Evolutionary conservation across 2,797 vertebrate genomes (phyloP).

Genomic region (Babyrousa celebensis): DNA sequence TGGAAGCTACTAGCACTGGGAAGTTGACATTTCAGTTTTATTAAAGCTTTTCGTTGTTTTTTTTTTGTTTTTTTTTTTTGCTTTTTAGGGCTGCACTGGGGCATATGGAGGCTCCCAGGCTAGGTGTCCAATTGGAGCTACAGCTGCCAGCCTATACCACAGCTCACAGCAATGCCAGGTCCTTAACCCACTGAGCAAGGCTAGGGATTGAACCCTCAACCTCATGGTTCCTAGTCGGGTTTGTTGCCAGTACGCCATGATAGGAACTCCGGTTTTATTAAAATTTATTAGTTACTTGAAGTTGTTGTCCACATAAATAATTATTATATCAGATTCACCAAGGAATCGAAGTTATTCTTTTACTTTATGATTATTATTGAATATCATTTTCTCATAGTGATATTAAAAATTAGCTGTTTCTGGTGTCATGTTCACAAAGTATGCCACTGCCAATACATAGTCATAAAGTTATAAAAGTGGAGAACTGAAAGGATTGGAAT

Average conservation of each 20-base stretch:
- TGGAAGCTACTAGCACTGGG: neutral
- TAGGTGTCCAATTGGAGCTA: no score
- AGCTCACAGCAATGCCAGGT: no score
- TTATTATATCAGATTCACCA: slow-evolving; percentile 28
- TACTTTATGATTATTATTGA: neutral
- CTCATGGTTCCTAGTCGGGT: no score
- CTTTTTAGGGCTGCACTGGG: no score
- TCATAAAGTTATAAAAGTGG: neutral
- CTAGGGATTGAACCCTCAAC: no score
- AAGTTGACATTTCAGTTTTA: slow-evolving; percentile 17
- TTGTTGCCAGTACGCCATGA: no score
- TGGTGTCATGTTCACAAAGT: neutral
- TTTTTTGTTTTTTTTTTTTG: no score
- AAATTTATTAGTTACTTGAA: slow-evolving; percentile 37
- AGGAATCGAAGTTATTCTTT: neutral
- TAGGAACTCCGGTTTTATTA: neutral
- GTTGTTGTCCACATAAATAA: neutral
- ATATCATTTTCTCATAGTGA: neutral
- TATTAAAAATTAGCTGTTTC: neutral
- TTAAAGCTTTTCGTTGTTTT: neutral
- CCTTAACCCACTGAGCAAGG: no score
- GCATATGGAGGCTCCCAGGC: no score
- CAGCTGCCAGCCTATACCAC: no score
- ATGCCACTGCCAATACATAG: neutral
- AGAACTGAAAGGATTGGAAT: neutral